These are phyloP conservation scores for Cerastoderma edule DNA, from an alignment of 2,888 invertebrate genomes.

Conservation along the genomic window DNA sequence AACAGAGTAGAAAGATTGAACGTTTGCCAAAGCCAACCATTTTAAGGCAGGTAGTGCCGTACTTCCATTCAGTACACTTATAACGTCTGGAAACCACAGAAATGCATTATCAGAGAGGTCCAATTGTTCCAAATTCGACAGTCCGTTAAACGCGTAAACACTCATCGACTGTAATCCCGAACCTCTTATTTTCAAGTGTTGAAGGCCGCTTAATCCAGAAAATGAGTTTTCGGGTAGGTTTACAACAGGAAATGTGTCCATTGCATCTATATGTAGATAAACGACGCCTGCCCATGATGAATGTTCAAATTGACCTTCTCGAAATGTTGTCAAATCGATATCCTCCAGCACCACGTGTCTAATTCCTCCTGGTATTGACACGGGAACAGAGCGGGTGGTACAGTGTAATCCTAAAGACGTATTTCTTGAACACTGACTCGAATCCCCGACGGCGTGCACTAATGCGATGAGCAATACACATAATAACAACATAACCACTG, in stretches of 20 bases:
- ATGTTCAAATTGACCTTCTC: no score
- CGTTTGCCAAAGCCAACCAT: constrained; percentile 7
- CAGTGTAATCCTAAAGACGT: no score
- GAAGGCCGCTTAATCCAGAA: not conserved
- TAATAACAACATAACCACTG: no score
- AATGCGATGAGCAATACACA: no score
- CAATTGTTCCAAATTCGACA: constrained; percentile 7
- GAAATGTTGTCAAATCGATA: no score
- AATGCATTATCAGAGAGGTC: constrained; percentile 17
- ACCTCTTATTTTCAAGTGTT: constrained; percentile 16
- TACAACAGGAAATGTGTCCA: not conserved
- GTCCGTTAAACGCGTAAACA: not conserved
- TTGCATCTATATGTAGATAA: constrained; percentile 13
- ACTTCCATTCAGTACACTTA: not conserved
- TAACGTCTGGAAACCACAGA: not conserved
- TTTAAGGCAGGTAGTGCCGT: not conserved
- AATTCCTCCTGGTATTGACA: no score
- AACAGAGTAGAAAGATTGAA: constrained; percentile 6
- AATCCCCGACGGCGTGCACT: no score
- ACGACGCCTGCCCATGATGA: no score
- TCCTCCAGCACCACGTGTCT: no score
- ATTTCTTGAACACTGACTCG: no score
- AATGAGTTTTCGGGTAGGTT: not conserved
- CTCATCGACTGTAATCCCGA: not conserved
- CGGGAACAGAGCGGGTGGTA: no score